Base-by-base conservation (phyloP, 2,888 invertebrate species). In the Andrena dorsata region DNA sequence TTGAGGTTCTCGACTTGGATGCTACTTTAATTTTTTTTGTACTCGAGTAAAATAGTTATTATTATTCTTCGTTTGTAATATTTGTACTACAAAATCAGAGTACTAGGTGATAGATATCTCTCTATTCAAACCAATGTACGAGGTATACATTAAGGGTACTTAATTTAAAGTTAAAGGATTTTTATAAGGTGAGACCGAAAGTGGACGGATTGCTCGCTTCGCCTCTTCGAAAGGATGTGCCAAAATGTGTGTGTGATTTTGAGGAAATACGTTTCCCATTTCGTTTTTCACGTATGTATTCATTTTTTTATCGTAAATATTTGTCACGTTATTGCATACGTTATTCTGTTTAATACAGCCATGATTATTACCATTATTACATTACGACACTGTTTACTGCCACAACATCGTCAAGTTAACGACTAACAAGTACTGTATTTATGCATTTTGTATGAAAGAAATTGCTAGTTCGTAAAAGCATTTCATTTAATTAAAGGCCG, bases 161-260 rank as follows among this genome's bases (percentile, higher is more conserved):
- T 63, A 35, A 56, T 69, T 69, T 35, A 56, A 56, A 30, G 26
- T 60, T 47, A 35, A 20, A 30, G 28, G 60, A 47, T 58, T 70
- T 60, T 58, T 60, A 60, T 70, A 70, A 20, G 70, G 20, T 32
- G 51, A 51, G 35, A 68, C 79, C 49, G 47, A 70, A 72, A 78
- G 51, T 53, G 41, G 73, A 66, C n/a, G 13, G 35, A 65, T 58
- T 75, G 61, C 68, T 78, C 56, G 66, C 69, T 77, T 72, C 28
- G 10, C 56, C 49, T 47, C 61, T 47, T 76, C 70, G 56, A 53
- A 85, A 72, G 71, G 79, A 82, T 75, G 86, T 86, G 86, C 86
- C 86, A 86, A 86, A 41, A 86, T 76, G 41, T 60, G 64, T 74
- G 69, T 10, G 23, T 74, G 74, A 51, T 63, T 60, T 47, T 32